phyloP scores from a whole-genome alignment of 2,797 vertebrate genomes.

The Moxostoma hubbsi region DNA sequence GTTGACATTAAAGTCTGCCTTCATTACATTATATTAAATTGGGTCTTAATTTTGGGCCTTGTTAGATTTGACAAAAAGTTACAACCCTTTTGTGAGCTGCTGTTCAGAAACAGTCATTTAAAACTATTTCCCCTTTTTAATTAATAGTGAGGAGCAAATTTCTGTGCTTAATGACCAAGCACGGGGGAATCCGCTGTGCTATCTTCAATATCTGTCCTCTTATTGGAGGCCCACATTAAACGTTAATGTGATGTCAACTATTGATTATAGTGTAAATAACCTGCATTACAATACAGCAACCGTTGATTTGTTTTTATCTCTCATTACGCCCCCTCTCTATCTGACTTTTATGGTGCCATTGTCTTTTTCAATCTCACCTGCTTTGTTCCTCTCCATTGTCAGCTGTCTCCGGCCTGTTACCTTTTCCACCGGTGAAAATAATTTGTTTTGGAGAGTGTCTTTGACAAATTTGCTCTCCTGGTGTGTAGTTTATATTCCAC shows the following conservation, averaged over 20 bases:
- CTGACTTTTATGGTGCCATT: constrained; percentile 55
- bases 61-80: neutral
- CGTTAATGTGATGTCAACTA: constrained; percentile 78
- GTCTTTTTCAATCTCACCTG: constrained; percentile 42
- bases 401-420: neutral
- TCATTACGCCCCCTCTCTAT: constrained; percentile 66
- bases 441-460: neutral
- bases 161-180: constrained; percentile 68
- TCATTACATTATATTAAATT: too few relatives aligned
- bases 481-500: neutral
- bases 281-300: constrained; percentile 73
- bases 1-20: too few relatives aligned
- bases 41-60: neutral
- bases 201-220: constrained; percentile 80
- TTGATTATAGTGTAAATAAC: constrained; percentile 84
- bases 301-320: constrained; percentile 79
- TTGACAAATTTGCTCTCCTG: neutral
- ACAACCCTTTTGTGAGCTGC: constrained; percentile 17
- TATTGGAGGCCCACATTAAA: constrained; percentile 77
- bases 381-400: constrained; percentile 6
- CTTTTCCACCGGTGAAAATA: neutral
- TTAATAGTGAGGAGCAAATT: constrained; percentile 51
- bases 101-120: neutral
- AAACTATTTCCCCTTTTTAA: constrained; percentile 42
- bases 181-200: constrained; percentile 74